phyloP scores from a whole-genome alignment of 2,888 invertebrate species.

The Phania funesta region DNA sequence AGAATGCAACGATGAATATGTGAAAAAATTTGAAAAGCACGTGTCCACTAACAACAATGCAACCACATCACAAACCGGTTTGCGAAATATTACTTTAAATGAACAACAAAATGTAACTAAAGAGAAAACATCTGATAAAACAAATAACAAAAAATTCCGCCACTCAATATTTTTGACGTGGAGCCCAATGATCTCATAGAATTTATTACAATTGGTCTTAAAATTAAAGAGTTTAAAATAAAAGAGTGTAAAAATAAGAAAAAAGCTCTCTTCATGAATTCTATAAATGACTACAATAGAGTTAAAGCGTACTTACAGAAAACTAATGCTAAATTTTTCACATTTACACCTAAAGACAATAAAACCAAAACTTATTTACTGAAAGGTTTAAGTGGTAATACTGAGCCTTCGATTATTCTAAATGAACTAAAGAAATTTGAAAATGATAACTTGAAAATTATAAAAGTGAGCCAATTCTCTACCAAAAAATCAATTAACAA shows the following conservation, averaged over 20 bases:
- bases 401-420: background rate
- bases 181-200: background rate
- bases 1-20: background rate
- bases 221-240: background rate
- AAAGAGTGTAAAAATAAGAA: background rate
- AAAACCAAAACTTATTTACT: background rate
- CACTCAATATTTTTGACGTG: background rate
- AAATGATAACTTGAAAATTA: no score
- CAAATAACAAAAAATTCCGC: background rate
- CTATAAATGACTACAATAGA: background rate
- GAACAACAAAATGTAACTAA: no score
- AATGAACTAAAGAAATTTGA: no score
- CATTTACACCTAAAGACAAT: no score
- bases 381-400: background rate
- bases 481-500: no score
- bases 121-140: background rate
- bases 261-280: background rate
- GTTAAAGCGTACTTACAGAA: background rate
- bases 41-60: background rate
- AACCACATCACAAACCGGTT: background rate
- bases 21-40: conserved; percentile 1
- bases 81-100: background rate
- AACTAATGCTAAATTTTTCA: no score
- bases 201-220: background rate
- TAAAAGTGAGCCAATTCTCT: background rate